phyloP scores from a whole-genome alignment of 2,113 vertebrate species.

The Brachyhypopomus occidentalis region DNA sequence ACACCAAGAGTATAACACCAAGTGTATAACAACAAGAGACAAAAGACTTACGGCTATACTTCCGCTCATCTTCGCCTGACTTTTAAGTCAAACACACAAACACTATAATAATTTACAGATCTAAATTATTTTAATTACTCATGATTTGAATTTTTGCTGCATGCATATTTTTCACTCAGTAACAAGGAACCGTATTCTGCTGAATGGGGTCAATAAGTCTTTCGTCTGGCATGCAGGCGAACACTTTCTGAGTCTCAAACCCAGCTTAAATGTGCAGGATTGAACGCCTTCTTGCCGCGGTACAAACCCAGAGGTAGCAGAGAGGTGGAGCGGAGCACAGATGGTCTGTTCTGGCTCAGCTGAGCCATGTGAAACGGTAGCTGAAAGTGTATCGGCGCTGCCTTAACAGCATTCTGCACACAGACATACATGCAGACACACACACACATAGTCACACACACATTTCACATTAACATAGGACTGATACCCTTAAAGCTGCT shows the following conservation, averaged over 20 bases:
- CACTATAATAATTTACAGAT: too few relatives aligned
- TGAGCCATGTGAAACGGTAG: constrained; percentile 32
- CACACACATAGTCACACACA: neutral
- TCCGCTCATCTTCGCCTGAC: too few relatives aligned
- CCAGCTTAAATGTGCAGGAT: neutral
- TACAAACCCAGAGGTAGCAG: constrained; percentile 52
- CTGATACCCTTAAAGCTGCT: neutral
- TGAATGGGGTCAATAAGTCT: neutral
- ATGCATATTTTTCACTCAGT: too few relatives aligned
- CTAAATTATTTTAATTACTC: too few relatives aligned
- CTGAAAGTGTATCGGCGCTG: constrained; percentile 45
- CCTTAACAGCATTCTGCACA: constrained; percentile 46
- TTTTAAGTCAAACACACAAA: too few relatives aligned
- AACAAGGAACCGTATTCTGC: neutral
- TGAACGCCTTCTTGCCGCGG: constrained; percentile 5
- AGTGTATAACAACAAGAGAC: too few relatives aligned
- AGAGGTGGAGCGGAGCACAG: constrained; percentile 67
- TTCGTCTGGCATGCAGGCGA: neutral
- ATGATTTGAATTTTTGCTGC: too few relatives aligned
- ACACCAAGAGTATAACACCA: neutral
- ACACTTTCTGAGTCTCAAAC: neutral
- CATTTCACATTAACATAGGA: neutral
- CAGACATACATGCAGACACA: constrained; percentile 23
- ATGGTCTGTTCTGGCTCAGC: constrained; percentile 66
- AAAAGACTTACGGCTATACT: too few relatives aligned